Evolutionary conservation across 2,797 vertebrate species (phyloP).

Genomic region (Iguana delicatissima): DNA sequence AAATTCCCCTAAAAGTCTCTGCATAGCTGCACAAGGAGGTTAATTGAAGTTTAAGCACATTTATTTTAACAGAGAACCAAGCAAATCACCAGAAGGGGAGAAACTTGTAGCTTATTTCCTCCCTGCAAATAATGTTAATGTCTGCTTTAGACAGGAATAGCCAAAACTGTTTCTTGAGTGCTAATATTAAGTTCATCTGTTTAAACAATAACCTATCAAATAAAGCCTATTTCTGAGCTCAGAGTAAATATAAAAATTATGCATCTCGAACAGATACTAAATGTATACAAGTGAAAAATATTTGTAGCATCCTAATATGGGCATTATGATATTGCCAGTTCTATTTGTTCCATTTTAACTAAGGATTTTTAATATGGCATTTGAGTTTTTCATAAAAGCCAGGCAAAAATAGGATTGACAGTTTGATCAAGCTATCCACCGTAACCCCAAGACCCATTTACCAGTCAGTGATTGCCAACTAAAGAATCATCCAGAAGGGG

Average conservation of each 20-base stretch:
- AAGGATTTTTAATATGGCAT: no score
- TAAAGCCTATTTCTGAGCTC: neutral
- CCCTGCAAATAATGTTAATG: neutral
- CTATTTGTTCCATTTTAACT: no score
- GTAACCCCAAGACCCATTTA: neutral
- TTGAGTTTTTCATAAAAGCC: no score
- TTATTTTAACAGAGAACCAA: conserved; percentile 28
- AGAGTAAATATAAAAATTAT: neutral
- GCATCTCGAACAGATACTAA: neutral
- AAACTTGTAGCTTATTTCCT: neutral
- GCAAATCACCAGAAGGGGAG: conserved; percentile 4
- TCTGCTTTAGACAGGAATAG: neutral
- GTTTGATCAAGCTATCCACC: neutral
- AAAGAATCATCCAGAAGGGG: no score
- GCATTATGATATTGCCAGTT: no score
- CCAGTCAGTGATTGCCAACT: neutral
- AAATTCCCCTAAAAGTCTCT: conserved; percentile 52
- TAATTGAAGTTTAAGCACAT: conserved; percentile 57
- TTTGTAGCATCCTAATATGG: neutral
- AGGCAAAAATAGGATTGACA: neutral
- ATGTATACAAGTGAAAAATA: neutral
- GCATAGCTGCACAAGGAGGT: conserved; percentile 51
- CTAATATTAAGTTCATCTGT: neutral
- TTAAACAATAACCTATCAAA: neutral
- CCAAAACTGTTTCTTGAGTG: neutral